Conservation (phyloP, 2,797 vertebrate genomes). For the Erpetoichthys calabaricus region DNA sequence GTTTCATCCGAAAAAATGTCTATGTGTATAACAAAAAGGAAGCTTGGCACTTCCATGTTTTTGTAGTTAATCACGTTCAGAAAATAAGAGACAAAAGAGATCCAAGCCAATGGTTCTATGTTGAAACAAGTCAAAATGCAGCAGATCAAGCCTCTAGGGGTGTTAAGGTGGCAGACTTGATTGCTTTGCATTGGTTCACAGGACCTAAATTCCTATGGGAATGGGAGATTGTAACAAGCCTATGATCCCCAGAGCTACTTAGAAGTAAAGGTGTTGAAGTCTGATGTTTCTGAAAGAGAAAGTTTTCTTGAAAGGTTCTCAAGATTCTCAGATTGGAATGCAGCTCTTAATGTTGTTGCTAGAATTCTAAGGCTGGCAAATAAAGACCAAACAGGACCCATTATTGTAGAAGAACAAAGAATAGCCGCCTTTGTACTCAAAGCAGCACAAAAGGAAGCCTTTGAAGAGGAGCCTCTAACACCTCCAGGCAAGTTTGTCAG, state of each 20-base stretch:
- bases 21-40: too few relatives aligned
- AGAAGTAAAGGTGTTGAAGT: slow-evolving; percentile 12
- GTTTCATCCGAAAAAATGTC: too few relatives aligned
- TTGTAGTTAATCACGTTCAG: slow-evolving; percentile 14
- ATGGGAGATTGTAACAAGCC: slow-evolving; percentile 2
- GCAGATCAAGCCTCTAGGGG: slow-evolving; percentile 14
- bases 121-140: slow-evolving; percentile 10
- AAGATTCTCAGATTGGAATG: slow-evolving; percentile 14
- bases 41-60: slow-evolving; percentile 15
- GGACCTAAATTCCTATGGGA: slow-evolving; percentile 18
- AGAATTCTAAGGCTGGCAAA: slow-evolving; percentile 7
- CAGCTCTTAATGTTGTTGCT: slow-evolving; percentile 9
- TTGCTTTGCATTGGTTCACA: slow-evolving; percentile 13
- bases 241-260: slow-evolving; percentile 6
- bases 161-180: slow-evolving; percentile 16
- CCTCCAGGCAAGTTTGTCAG: too few relatives aligned
- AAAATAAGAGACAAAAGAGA: slow-evolving; percentile 14
- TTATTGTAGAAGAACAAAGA: slow-evolving; percentile 14
- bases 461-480: slow-evolving; percentile 10
- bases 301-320: slow-evolving; percentile 9
- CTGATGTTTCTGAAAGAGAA: too few relatives aligned
- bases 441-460: slow-evolving; percentile 10
- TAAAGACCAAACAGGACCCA: slow-evolving; percentile 1
- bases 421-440: slow-evolving; percentile 8
- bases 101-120: slow-evolving; percentile 14